A percentile compares a stretch with the other conserved stretches of the same genome.
Evolutionary conservation across 2,888 invertebrate genomes (phyloP).

Genomic region (Scaptomyza polygonia): DNA sequence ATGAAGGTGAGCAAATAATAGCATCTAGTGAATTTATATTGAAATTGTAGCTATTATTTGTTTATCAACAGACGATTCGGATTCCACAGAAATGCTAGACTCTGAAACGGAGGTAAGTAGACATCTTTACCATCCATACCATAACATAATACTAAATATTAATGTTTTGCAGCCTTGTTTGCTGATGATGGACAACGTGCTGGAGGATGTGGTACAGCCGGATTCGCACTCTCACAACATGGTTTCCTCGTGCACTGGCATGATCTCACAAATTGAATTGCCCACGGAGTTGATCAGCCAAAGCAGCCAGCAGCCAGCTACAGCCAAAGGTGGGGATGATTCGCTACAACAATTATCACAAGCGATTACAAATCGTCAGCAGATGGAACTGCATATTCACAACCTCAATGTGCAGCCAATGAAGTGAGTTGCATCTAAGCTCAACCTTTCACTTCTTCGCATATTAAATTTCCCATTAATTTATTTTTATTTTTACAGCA

Average conservation of each 20-base stretch:
- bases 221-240: slow-evolving; percentile 89
- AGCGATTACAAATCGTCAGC: slow-evolving; percentile 90
- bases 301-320: slow-evolving; percentile 50
- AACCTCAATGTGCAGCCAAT: slow-evolving; percentile 84
- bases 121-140: no score
- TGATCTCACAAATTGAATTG: slow-evolving; percentile 85
- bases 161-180: slow-evolving; percentile 86
- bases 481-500: slow-evolving; percentile 1
- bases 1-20: slow-evolving; percentile 36
- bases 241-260: slow-evolving; percentile 87
- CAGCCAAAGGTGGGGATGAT: slow-evolving; percentile 85
- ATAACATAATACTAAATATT: not conserved
- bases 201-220: slow-evolving; percentile 88
- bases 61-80: slow-evolving; percentile 86
- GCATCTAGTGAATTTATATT: not conserved
- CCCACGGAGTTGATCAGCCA: slow-evolving; percentile 83
- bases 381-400: slow-evolving; percentile 86
- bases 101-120: slow-evolving; percentile 89
- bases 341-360: slow-evolving; percentile 92
- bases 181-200: slow-evolving; percentile 91
- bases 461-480: not conserved
- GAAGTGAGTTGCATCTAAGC: slow-evolving; percentile 64
- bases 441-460: not conserved
- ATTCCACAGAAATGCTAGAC: slow-evolving; percentile 91
- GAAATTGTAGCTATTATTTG: not conserved